Conservation (phyloP, 1,140 invertebrate genomes). For the Homalodisca vitripennis region DNA sequence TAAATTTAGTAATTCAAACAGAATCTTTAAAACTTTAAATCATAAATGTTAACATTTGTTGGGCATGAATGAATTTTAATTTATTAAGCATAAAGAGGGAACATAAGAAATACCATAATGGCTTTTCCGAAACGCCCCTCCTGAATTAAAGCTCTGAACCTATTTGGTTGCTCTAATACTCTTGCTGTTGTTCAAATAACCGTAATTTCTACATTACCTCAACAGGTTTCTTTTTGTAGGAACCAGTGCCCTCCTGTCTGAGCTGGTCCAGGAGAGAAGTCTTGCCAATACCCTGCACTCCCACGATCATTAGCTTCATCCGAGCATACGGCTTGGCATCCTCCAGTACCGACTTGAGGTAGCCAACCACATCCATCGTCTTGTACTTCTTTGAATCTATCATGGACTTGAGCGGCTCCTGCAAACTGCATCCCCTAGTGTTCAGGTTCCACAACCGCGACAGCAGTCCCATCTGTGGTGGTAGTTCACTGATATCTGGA, state of each 20-base stretch:
- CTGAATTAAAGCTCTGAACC: too few relatives aligned
- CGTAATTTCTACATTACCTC: slow-evolving; percentile 64
- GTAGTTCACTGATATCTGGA: slow-evolving; percentile 78
- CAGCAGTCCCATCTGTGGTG: slow-evolving; percentile 91
- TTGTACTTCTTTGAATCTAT: slow-evolving; percentile 91
- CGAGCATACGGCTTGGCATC: slow-evolving; percentile 92
- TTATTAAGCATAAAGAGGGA: too few relatives aligned
- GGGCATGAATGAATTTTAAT: too few relatives aligned
- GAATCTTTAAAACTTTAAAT: too few relatives aligned
- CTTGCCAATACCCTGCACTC: slow-evolving; percentile 91
- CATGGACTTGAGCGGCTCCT: slow-evolving; percentile 89
- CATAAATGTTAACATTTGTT: too few relatives aligned
- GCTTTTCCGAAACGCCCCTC: too few relatives aligned
- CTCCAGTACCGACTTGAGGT: slow-evolving; percentile 86
- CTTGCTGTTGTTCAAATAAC: too few relatives aligned
- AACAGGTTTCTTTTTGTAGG: slow-evolving; percentile 68
- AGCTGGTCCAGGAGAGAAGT: slow-evolving; percentile 89
- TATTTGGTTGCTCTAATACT: too few relatives aligned
- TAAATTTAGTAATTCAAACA: too few relatives aligned
- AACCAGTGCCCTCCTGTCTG: slow-evolving; percentile 77
- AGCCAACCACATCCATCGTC: slow-evolving; percentile 95
- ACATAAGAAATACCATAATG: too few relatives aligned
- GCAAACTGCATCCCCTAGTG: slow-evolving; percentile 83
- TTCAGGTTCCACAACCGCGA: slow-evolving; percentile 95
- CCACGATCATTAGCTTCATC: slow-evolving; percentile 98